phyloP scores from a whole-genome alignment of 2,113 vertebrate genomes.

The Poicephalus meyeri region DNA sequence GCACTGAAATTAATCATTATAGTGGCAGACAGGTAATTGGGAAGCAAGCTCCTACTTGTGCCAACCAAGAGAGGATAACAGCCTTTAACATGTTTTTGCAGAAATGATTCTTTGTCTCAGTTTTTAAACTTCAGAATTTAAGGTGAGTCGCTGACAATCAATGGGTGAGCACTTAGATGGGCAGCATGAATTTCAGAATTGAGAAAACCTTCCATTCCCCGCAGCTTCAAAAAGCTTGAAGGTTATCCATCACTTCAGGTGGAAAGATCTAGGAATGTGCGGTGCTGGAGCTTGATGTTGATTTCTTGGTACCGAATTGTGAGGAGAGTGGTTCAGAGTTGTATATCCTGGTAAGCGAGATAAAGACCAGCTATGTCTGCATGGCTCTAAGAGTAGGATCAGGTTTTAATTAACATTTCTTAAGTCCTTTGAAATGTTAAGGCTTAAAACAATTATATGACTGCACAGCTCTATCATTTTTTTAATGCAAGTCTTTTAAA shows the following conservation, averaged over 20 bases:
- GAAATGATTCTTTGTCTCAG: not conserved
- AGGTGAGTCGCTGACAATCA: not conserved
- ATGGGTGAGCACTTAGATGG: not conserved
- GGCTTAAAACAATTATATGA: not conserved
- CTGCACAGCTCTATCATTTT: not conserved
- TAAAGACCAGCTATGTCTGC: not conserved
- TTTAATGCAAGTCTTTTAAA: not conserved
- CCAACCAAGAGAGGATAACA: not conserved
- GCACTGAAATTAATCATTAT: slow-evolving; percentile 45
- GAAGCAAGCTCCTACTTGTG: not conserved
- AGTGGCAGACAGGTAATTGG: slow-evolving; percentile 34
- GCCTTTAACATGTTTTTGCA: not conserved
- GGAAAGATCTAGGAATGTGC: not conserved
- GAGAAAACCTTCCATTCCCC: not conserved
- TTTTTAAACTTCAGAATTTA: not conserved
- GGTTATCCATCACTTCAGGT: not conserved
- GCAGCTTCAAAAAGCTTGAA: not conserved
- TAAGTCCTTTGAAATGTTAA: slow-evolving; percentile 25
- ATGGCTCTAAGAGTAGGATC: not conserved
- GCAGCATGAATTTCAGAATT: not conserved
- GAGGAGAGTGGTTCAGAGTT: not conserved
- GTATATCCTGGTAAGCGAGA: not conserved
- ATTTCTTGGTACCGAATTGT: not conserved
- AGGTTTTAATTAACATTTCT: slow-evolving; percentile 7
- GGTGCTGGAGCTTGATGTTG: fast-evolving